phyloP scores from a whole-genome alignment of 2,888 invertebrate genomes.

The Petrolisthes manimaculis region DNA sequence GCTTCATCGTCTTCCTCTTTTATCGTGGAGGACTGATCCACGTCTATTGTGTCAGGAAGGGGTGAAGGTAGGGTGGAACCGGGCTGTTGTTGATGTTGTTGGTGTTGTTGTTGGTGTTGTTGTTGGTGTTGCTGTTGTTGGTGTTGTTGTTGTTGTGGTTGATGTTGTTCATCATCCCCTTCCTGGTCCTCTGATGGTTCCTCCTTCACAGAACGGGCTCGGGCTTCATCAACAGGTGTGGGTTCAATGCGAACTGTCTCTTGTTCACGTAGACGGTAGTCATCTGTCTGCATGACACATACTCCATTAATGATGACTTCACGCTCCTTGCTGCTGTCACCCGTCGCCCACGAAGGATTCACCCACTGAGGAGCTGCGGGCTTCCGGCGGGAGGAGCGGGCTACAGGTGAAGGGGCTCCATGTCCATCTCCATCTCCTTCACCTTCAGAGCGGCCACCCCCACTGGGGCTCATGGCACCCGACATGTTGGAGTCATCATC shows the following conservation, averaged over 20 bases:
- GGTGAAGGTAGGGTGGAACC: slow-evolving; percentile 47
- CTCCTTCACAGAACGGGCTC: slow-evolving; percentile 46
- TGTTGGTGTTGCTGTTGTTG: slow-evolving; percentile 65
- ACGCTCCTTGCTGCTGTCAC: slow-evolving; percentile 67
- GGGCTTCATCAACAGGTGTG: slow-evolving; percentile 77
- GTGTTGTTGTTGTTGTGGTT: slow-evolving; percentile 66
- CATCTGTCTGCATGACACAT: slow-evolving; percentile 75
- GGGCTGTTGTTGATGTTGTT: slow-evolving; percentile 67
- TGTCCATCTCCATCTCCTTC: slow-evolving; percentile 78
- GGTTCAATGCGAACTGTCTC: slow-evolving; percentile 84
- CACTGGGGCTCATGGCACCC: slow-evolving; percentile 58
- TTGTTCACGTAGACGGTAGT: slow-evolving; percentile 74
- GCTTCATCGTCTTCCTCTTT: slow-evolving; percentile 42
- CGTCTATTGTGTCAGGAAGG: slow-evolving; percentile 24
- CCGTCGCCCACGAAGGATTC: slow-evolving; percentile 84
- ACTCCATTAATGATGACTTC: slow-evolving; percentile 91
- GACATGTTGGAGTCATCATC: slow-evolving; percentile 66
- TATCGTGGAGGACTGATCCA: neutral
- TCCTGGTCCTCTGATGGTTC: slow-evolving; percentile 62
- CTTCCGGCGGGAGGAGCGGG: slow-evolving; percentile 80
- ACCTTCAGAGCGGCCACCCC: slow-evolving; percentile 58
- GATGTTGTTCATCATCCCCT: slow-evolving; percentile 63
- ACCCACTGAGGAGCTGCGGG: slow-evolving; percentile 98
- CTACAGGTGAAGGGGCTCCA: slow-evolving; percentile 73
- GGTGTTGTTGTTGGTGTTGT: slow-evolving; percentile 65